Percentiles rank a stretch among this genome's conserved stretches.
Evolutionary conservation across 2,888 invertebrate genomes (phyloP).

Genomic region (Acleris holmiana): DNA sequence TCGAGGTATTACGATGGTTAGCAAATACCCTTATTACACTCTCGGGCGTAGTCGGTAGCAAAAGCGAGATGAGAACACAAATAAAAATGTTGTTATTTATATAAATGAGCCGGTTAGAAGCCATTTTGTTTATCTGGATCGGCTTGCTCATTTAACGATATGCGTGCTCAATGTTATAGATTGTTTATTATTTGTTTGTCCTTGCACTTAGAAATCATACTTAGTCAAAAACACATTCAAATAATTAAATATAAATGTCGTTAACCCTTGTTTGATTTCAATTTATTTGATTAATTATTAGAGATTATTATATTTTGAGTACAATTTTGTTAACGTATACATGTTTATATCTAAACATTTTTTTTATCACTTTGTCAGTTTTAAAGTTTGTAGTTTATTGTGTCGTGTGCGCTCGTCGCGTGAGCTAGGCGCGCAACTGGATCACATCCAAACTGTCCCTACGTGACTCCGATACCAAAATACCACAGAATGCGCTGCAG

Average conservation of each 20-base stretch:
- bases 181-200: neutral
- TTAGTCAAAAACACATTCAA: too few relatives aligned
- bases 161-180: constrained; percentile 66
- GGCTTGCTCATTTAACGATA: constrained; percentile 65
- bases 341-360: too few relatives aligned
- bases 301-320: too few relatives aligned
- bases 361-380: neutral
- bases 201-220: too few relatives aligned
- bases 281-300: too few relatives aligned
- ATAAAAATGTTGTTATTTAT: constrained; percentile 80
- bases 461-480: constrained; percentile 76
- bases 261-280: too few relatives aligned
- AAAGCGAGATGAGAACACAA: constrained; percentile 77
- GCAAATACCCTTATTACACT: constrained; percentile 67
- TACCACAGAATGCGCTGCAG: constrained; percentile 70
- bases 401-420: constrained; percentile 49
- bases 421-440: constrained; percentile 69
- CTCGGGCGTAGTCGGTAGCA: constrained; percentile 72
- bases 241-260: too few relatives aligned
- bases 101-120: constrained; percentile 71
- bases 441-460: constrained; percentile 80
- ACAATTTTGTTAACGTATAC: too few relatives aligned
- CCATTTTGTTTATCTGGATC: constrained; percentile 77
- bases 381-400: neutral
- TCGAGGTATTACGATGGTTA: constrained; percentile 60